Conservation (phyloP, 2,797 vertebrate genomes). For the Basileuterus tristriatus region DNA sequence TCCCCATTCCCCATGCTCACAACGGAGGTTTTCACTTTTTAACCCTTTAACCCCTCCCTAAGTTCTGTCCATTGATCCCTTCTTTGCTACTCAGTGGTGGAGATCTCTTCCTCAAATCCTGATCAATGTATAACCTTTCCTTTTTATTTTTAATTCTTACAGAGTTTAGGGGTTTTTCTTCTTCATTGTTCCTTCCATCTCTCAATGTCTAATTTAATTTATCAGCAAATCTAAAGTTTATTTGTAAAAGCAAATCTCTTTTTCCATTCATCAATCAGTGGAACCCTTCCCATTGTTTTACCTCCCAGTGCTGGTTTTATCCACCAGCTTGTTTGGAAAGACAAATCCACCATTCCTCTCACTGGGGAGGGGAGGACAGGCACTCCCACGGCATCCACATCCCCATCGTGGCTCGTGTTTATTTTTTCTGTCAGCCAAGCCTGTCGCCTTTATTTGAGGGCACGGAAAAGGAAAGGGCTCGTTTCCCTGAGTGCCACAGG, state of each 20-base stretch:
- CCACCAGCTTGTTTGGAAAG: accelerated
- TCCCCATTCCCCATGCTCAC: no score
- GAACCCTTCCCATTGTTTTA: background rate
- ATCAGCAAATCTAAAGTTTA: background rate
- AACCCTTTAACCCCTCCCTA: no score
- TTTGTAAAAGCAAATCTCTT: background rate
- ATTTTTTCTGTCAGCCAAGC: background rate
- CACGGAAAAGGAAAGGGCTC: background rate
- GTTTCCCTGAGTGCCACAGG: background rate
- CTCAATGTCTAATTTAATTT: background rate
- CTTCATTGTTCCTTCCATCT: no score
- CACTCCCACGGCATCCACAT: no score
- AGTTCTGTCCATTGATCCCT: no score
- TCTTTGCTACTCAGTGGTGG: no score
- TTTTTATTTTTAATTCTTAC: background rate
- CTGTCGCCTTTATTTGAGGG: background rate
- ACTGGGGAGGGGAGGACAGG: no score
- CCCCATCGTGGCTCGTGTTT: no score
- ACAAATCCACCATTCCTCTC: background rate
- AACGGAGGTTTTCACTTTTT: no score
- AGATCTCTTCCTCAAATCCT: no score
- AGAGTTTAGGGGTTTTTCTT: no score
- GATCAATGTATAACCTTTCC: background rate
- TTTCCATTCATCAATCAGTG: background rate
- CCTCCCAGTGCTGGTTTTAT: background rate